phyloP scores from a whole-genome alignment of 2,113 vertebrate genomes.

The Oxygymnocypris stewartii region DNA sequence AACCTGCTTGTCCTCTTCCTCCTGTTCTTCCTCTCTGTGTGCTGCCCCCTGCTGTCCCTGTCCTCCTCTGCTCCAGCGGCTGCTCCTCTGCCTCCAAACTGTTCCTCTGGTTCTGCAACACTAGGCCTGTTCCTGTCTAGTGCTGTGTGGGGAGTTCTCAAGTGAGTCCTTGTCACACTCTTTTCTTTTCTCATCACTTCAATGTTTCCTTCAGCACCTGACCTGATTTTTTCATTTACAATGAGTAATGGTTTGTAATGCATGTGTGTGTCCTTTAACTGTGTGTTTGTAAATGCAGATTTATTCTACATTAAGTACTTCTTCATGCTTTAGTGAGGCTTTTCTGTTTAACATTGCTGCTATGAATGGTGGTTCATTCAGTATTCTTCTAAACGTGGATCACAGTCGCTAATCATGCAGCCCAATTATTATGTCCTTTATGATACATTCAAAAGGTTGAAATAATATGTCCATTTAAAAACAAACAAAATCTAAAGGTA shows the following conservation, averaged over 20 bases:
- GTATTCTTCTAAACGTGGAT: constrained; percentile 1
- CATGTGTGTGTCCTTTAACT: background rate
- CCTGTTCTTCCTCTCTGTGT: constrained; percentile 31
- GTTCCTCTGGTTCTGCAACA: constrained; percentile 93
- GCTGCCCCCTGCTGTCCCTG: constrained; percentile 66
- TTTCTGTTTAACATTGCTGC: constrained; percentile 22
- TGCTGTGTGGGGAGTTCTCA: constrained; percentile 73
- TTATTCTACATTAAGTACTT: background rate
- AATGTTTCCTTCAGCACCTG: background rate
- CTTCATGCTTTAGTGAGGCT: constrained; percentile 11
- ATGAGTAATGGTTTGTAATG: constrained; percentile 7
- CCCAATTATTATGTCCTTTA: constrained; percentile 7
- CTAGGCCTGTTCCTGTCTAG: constrained; percentile 91
- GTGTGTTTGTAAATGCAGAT: background rate
- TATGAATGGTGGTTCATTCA: constrained; percentile 36
- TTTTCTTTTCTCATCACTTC: constrained; percentile 18
- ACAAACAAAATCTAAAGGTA: background rate
- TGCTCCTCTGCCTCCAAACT: constrained; percentile 92
- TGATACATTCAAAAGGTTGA: constrained; percentile 13
- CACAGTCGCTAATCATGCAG: constrained; percentile 16
- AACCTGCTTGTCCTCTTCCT: constrained; percentile 68
- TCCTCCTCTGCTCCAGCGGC: constrained; percentile 76
- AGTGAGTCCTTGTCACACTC: constrained; percentile 69
- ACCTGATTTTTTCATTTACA: background rate
- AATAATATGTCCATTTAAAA: background rate